Base-by-base conservation (phyloP, 2,888 invertebrate species). In the Scaptomyza polygonia region DNA sequence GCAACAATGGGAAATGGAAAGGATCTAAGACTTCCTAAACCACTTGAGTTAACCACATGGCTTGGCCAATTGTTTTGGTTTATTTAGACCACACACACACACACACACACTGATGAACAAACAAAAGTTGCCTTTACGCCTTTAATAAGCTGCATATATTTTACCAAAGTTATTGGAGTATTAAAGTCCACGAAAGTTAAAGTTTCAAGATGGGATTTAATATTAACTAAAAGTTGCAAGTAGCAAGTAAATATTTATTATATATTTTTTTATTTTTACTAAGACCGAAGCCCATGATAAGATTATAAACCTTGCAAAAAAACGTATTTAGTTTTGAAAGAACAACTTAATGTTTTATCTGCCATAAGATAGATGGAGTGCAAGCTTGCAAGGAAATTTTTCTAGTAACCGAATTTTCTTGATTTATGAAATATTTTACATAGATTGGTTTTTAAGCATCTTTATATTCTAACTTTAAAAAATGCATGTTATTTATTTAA, bases 121-220 rank as follows among this genome's bases (percentile, higher is more conserved):
- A 18, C 16, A 6, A 30, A 43, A 29, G 42, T 53, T 44, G 61
- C 51, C 48, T 43, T 39, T 39, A 32, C 21, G 39, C 40, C 47
- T 57, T 73, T 62, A 58, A 72, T 72, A 72, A 74, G 66, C 76
- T 65, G 39, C 48, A 44, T 75, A 29, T 53, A 54, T 64, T 53
- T 72, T 51, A 32, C 36, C 45, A 7, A 49, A 43, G 29, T 51
- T 36, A 11, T 34, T 29, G 25, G 12, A n/a, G 29, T 30, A 45
- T 5, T 14, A 14, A 25, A 14, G 8, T 9, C 25, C 14, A 14
- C 14, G 3, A 36, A 14, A 27, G 44, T 8, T 14, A 5, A 27
- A 45, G 9, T 14, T 11, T 11, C 29, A 6, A 2, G 14, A 14
- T 2, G 36, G 2, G 14, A 7, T 16, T 12, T 16, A 12, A 11